Conservation (phyloP, 2,888 invertebrate genomes). For the Hybos culiciformis region DNA sequence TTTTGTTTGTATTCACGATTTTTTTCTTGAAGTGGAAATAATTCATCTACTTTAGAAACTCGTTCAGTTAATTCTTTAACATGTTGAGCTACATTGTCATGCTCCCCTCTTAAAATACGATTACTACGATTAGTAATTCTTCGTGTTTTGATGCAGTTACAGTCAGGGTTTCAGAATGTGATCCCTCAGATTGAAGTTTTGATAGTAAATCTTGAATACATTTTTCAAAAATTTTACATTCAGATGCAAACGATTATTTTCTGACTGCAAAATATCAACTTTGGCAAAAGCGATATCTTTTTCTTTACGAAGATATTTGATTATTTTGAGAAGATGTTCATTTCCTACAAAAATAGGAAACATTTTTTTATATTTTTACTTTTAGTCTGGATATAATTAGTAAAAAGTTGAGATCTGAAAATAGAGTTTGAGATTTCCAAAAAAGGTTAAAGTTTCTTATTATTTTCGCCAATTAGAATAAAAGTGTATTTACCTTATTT, state of each 20-base stretch:
- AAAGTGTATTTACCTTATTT: no score
- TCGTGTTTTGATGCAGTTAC: conserved; percentile 72
- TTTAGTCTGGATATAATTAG: no score
- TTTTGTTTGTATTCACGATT: conserved; percentile 62
- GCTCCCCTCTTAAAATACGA: conserved; percentile 72
- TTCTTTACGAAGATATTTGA: conserved; percentile 77
- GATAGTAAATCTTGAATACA: conserved; percentile 60
- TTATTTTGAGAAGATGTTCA: conserved; percentile 71
- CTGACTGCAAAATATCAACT: conserved; percentile 72
- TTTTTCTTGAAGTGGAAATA: conserved; percentile 65
- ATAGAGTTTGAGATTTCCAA: no score
- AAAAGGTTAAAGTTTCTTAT: no score
- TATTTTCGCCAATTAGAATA: no score
- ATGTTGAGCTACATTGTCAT: conserved; percentile 51
- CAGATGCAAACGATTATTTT: conserved; percentile 67
- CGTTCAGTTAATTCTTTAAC: conserved; percentile 53
- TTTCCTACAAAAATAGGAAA: no score
- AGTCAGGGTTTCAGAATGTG: conserved; percentile 59
- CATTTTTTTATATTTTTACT: no score
- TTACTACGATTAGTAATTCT: conserved; percentile 88
- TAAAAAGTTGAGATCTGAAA: no score
- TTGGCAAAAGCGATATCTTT: conserved; percentile 80
- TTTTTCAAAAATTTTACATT: conserved; percentile 53
- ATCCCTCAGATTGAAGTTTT: conserved; percentile 51
- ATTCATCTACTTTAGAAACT: conserved; percentile 47